Conservation (phyloP, 1,140 invertebrate genomes). For the Gyrodactylus salaris region DNA sequence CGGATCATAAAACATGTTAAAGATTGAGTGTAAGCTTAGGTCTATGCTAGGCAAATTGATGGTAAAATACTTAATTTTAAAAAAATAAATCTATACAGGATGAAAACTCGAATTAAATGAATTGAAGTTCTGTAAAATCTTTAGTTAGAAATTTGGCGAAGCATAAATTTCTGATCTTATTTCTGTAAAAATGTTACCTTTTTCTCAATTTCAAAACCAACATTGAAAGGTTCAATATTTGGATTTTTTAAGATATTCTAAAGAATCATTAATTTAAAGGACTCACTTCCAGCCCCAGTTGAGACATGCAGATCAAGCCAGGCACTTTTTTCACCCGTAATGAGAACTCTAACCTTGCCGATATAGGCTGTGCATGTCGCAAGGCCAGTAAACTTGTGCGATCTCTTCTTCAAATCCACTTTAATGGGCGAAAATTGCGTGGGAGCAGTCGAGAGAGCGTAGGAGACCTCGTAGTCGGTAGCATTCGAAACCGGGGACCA, state of each 20-base stretch:
- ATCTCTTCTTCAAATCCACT: background rate
- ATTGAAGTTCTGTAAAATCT: background rate
- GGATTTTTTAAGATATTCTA: background rate
- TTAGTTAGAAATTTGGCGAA: background rate
- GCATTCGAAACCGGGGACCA: background rate
- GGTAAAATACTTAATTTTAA: too few species aligned
- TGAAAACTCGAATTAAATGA: too few species aligned
- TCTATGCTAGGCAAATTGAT: too few species aligned
- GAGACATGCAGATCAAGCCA: background rate
- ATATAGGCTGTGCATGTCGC: background rate
- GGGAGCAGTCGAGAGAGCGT: background rate
- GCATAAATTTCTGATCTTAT: background rate
- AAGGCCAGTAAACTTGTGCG: background rate
- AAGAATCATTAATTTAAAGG: background rate
- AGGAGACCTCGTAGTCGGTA: background rate
- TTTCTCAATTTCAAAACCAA: background rate
- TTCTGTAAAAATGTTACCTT: background rate
- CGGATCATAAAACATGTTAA: too few species aligned
- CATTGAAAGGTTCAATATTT: background rate
- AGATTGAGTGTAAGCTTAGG: too few species aligned
- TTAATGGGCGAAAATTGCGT: background rate
- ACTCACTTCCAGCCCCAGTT: background rate
- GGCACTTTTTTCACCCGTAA: background rate
- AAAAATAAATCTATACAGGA: too few species aligned
- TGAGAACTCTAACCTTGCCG: background rate